Percentiles rank a stretch among this genome's conserved stretches.
phyloP scores from a whole-genome alignment of 2,888 invertebrate genomes.

The Monopis laevigella region DNA sequence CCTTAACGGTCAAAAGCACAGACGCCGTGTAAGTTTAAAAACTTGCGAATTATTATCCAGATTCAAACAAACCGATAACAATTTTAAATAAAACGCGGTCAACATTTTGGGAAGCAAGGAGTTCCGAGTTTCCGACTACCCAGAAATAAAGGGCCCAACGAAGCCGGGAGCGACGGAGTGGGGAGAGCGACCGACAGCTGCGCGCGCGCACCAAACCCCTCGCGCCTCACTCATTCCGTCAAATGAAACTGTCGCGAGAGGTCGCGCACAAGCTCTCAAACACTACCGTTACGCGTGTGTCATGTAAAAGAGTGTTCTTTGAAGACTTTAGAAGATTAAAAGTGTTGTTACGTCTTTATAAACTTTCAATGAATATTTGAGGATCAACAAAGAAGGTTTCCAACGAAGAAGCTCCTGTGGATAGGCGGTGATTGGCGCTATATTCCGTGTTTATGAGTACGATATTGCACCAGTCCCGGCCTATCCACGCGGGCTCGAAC shows the following conservation, averaged over 20 bases:
- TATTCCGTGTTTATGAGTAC: constrained; percentile 50
- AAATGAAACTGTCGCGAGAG: constrained; percentile 31
- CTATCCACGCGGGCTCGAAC: constrained; percentile 65
- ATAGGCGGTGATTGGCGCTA: constrained; percentile 63
- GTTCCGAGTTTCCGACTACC: too few species aligned
- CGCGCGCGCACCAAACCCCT: constrained; percentile 45
- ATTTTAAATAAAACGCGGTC: constrained; percentile 21
- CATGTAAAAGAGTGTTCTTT: background rate
- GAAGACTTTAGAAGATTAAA: background rate
- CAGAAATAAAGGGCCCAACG: constrained; percentile 62
- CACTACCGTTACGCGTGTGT: constrained; percentile 10
- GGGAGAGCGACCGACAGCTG: constrained; percentile 50
- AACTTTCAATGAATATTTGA: too few species aligned
- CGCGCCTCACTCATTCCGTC: constrained; percentile 35
- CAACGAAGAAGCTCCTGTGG: constrained; percentile 58
- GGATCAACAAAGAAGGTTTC: too few species aligned
- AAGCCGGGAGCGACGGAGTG: constrained; percentile 25
- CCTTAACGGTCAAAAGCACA: too few species aligned
- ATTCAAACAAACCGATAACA: background rate
- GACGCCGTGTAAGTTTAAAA: too few species aligned
- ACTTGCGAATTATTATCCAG: background rate
- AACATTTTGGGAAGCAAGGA: constrained; percentile 63
- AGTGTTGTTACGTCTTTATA: too few species aligned
- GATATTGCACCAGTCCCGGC: constrained; percentile 70
- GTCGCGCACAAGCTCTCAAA: constrained; percentile 31